A percentile compares a stretch with the other conserved stretches of the same genome.
These are phyloP conservation scores for Chrysolina americana DNA, from an alignment of 2,888 invertebrate species.

Conservation along the genomic window DNA sequence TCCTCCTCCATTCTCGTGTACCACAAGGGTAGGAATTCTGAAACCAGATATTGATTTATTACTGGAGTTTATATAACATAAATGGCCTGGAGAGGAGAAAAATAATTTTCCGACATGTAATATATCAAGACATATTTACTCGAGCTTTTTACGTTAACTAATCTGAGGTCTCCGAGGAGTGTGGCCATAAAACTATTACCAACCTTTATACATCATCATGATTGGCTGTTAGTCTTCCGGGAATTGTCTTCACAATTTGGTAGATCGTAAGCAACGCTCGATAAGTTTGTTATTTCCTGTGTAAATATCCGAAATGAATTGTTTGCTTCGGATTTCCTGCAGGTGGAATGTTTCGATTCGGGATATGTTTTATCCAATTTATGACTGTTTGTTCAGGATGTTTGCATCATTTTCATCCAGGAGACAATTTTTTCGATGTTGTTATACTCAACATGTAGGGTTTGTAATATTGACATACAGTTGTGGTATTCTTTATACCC, in stretches of 20 bases:
- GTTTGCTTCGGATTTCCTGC: slow-evolving; percentile 15
- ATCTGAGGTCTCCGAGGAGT: slow-evolving; percentile 29
- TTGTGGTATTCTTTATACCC: no score
- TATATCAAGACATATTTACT: slow-evolving; percentile 38
- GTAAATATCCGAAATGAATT: slow-evolving; percentile 23
- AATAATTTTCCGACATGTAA: slow-evolving; percentile 36
- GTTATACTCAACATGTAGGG: no score
- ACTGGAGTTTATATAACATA: slow-evolving; percentile 2
- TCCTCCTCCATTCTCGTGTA: neutral
- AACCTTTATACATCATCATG: slow-evolving; percentile 50
- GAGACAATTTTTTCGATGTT: neutral
- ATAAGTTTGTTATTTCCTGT: slow-evolving; percentile 28
- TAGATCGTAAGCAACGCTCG: slow-evolving; percentile 39
- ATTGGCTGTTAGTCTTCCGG: slow-evolving; percentile 48
- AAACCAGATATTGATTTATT: slow-evolving; percentile 4
- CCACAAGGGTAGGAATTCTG: neutral
- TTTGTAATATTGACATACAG: no score
- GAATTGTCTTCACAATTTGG: slow-evolving; percentile 47
- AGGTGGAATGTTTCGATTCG: slow-evolving; percentile 7
- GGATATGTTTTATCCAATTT: neutral
- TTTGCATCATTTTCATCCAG: neutral
- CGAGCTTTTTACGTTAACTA: slow-evolving; percentile 32
- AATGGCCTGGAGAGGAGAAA: slow-evolving; percentile 15
- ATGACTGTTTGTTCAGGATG: neutral
- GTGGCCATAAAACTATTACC: slow-evolving; percentile 36